Conservation (phyloP, 1,140 invertebrate genomes). For the Drosophila mauritiana region DNA sequence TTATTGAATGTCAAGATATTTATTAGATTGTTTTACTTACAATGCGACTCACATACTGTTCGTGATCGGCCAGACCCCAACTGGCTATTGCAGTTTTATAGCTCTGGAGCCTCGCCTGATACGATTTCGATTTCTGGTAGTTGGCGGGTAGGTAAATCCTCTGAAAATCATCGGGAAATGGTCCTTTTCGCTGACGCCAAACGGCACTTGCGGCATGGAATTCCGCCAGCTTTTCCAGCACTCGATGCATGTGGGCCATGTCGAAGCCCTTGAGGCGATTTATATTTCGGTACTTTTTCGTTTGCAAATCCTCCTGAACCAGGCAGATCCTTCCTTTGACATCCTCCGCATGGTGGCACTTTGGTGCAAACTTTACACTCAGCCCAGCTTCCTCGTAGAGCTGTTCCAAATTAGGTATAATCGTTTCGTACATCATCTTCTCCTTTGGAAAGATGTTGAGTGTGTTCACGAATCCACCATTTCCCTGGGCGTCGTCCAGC, state of each 20-base stretch:
- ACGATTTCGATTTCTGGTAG: constrained; percentile 70
- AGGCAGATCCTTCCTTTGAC: constrained; percentile 77
- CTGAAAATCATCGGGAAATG: constrained; percentile 75
- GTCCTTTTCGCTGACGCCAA: constrained; percentile 59
- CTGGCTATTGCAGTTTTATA: constrained; percentile 70
- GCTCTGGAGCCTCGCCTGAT: constrained; percentile 73
- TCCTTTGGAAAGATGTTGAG: constrained; percentile 80
- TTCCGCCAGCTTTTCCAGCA: constrained; percentile 86
- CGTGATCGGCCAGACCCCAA: constrained; percentile 72
- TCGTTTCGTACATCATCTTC: constrained; percentile 74
- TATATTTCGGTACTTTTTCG: constrained; percentile 86
- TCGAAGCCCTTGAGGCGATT: constrained; percentile 86
- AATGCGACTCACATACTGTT: constrained; percentile 60
- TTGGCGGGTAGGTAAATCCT: constrained; percentile 75
- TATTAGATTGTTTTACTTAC: constrained; percentile 37
- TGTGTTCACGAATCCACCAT: constrained; percentile 67
- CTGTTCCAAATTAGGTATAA: constrained; percentile 71
- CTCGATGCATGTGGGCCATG: constrained; percentile 85
- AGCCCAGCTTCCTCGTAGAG: constrained; percentile 73
- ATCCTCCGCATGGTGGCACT: constrained; percentile 70
- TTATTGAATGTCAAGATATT: background rate
- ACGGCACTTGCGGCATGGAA: constrained; percentile 86
- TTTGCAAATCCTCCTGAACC: constrained; percentile 86
- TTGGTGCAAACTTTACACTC: constrained; percentile 65
- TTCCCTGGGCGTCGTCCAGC: constrained; percentile 63